These are phyloP conservation scores for Trisateles emortualis DNA, from an alignment of 2,888 invertebrate genomes.

Conservation along the genomic window DNA sequence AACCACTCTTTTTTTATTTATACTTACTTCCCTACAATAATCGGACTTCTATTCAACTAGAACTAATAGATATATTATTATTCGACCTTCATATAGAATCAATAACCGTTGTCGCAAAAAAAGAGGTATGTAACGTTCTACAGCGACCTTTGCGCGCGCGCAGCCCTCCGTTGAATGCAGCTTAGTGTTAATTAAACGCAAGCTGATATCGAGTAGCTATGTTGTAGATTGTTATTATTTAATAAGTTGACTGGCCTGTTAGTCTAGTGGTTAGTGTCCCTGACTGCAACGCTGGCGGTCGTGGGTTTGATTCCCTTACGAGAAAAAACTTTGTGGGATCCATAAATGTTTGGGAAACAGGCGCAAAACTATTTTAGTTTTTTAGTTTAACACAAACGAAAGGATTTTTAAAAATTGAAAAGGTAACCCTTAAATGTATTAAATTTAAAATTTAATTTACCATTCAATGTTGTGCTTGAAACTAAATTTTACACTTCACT, in stretches of 20 bases:
- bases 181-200: conserved; percentile 9
- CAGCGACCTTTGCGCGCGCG: conserved; percentile 61
- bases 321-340: no score
- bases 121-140: conserved; percentile 67
- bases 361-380: no score
- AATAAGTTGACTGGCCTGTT: neutral
- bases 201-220: neutral
- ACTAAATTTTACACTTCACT: conserved; percentile 36
- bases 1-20: no score
- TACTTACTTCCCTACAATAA: neutral
- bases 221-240: neutral
- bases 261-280: no score
- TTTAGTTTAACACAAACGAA: neutral
- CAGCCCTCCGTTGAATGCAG: conserved; percentile 12
- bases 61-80: conserved; percentile 1
- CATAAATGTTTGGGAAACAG: no score
- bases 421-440: neutral
- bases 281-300: no score
- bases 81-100: conserved; percentile 30
- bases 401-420: neutral
- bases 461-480: conserved; percentile 1
- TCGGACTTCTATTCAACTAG: neutral
- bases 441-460: conserved; percentile 4
- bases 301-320: no score
- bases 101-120: conserved; percentile 45